phyloP scores from a whole-genome alignment of 1,140 invertebrate species.

The Nylanderia fulva region DNA sequence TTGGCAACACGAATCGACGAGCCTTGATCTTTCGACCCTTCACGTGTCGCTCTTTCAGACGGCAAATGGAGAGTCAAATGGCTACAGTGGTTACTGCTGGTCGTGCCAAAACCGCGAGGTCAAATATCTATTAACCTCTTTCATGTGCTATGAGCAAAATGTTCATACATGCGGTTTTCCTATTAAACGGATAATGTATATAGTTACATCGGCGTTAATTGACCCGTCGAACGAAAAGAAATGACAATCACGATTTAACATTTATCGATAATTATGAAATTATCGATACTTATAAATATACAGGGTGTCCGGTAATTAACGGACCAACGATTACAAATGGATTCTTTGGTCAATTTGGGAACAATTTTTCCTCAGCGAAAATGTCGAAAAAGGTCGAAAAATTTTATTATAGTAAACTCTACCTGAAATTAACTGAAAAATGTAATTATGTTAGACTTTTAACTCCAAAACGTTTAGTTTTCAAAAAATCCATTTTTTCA shows the following conservation, averaged over 20 bases:
- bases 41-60: constrained; percentile 51
- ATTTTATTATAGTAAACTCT: too few relatives aligned
- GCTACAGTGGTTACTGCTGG: constrained; percentile 29
- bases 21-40: constrained; percentile 48
- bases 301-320: too few relatives aligned
- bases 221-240: not conserved
- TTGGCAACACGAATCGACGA: constrained; percentile 21
- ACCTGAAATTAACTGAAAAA: too few relatives aligned
- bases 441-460: too few relatives aligned
- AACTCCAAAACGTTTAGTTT: too few relatives aligned
- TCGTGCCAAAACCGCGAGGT: constrained; percentile 57
- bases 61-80: constrained; percentile 50
- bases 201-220: not conserved
- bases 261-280: not conserved
- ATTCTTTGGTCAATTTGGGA: too few relatives aligned
- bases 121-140: constrained; percentile 66
- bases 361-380: too few relatives aligned
- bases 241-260: not conserved
- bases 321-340: too few relatives aligned
- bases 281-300: too few relatives aligned
- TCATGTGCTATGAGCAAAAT: constrained; percentile 23
- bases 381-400: too few relatives aligned
- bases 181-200: constrained; percentile 16
- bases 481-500: too few relatives aligned
- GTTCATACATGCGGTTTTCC: constrained; percentile 28